Percentiles rank a stretch among this genome's conserved stretches.
These are phyloP conservation scores for Sarcoramphus papa DNA, from an alignment of 2,797 vertebrate genomes.

Conservation along the genomic window DNA sequence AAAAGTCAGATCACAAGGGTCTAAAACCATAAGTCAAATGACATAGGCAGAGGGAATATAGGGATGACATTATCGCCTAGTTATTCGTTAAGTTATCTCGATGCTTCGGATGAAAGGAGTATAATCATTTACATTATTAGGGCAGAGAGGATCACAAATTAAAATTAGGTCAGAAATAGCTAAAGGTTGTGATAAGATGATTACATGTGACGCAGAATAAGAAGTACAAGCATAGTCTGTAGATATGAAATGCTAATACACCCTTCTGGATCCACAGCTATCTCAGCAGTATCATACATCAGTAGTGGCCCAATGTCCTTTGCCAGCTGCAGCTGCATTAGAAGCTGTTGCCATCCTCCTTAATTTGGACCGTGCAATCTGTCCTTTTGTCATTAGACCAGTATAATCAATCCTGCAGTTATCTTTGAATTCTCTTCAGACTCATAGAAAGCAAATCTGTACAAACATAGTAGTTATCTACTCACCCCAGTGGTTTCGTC, in stretches of 20 bases:
- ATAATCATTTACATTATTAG: not conserved
- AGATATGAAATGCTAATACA: not conserved
- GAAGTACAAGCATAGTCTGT: not conserved
- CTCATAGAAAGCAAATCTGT: not conserved
- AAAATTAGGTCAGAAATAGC: not conserved
- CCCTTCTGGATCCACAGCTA: not conserved
- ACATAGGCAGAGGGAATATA: not conserved
- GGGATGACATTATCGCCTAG: not conserved
- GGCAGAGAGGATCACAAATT: not conserved
- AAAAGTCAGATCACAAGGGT: not conserved
- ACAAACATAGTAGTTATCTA: not conserved
- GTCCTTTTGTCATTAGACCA: not conserved
- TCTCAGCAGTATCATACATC: not conserved
- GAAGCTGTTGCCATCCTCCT: not conserved
- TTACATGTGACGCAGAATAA: not conserved
- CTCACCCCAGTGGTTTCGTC: not conserved
- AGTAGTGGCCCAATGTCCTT: not conserved
- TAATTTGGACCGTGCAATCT: not conserved
- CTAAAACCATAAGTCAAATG: not conserved
- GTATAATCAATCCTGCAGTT: not conserved
- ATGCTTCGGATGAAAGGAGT: not conserved
- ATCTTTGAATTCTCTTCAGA: not conserved
- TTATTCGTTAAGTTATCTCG: not conserved
- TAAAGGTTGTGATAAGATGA: not conserved
- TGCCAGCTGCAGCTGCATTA: fast-evolving